phyloP scores from a whole-genome alignment of 1,140 invertebrate genomes.

The Vanessa tameamea region DNA sequence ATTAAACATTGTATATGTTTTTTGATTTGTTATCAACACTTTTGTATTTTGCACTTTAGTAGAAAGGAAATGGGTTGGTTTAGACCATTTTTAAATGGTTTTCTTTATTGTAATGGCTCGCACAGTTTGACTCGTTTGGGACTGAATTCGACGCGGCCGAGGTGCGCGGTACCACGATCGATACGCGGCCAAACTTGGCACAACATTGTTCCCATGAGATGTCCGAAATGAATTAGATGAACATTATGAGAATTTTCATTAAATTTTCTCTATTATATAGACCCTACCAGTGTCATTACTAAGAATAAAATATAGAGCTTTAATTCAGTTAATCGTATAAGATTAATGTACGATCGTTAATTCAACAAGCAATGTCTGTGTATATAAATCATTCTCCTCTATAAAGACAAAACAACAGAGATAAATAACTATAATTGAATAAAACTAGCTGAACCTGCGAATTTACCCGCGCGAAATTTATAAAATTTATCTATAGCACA shows the following conservation, averaged over 20 bases:
- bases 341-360: too few species aligned
- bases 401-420: too few species aligned
- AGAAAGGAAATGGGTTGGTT: conserved; percentile 24
- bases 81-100: conserved; percentile 49
- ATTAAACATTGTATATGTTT: conserved; percentile 13
- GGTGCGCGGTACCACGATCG: conserved; percentile 65
- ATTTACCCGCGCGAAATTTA: too few species aligned
- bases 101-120: conserved; percentile 59
- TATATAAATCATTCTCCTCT: too few species aligned
- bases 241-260: neutral
- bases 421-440: too few species aligned
- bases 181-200: conserved; percentile 50
- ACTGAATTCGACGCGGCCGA: conserved; percentile 49
- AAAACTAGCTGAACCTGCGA: too few species aligned
- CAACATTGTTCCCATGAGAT: conserved; percentile 27
- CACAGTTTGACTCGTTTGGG: conserved; percentile 25
- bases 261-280: neutral
- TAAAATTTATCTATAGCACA: too few species aligned
- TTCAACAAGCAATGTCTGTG: too few species aligned
- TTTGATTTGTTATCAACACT: conserved; percentile 6
- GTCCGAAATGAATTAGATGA: conserved; percentile 5
- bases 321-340: too few species aligned
- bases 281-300: too few species aligned
- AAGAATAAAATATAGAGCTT: too few species aligned
- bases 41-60: neutral